Conservation (phyloP, 2,888 invertebrate species). For the Aradus depressus region DNA sequence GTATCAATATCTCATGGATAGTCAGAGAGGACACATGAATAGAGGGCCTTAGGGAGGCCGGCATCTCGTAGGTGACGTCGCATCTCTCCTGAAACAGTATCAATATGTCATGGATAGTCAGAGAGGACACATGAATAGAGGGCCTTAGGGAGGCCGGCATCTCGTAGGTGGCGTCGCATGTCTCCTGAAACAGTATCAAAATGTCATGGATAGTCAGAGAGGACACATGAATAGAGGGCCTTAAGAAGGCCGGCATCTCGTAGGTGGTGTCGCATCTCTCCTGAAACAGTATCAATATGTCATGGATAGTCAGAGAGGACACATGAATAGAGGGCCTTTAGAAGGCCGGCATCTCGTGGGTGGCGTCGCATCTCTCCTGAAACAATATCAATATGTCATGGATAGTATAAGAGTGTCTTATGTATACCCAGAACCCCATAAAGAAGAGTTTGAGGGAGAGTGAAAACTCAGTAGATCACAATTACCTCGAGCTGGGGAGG, state of each 20-base stretch:
- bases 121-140: constrained; percentile 21
- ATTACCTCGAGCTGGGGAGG: too few species aligned
- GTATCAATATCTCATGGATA: neutral
- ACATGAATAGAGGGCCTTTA: too few species aligned
- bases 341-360: too few species aligned
- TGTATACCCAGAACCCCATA: too few species aligned
- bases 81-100: constrained; percentile 25
- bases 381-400: too few species aligned
- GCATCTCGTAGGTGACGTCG: constrained; percentile 24
- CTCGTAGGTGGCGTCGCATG: constrained; percentile 25
- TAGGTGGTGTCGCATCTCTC: constrained; percentile 27
- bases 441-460: too few species aligned
- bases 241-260: constrained; percentile 26
- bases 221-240: constrained; percentile 24
- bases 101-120: neutral
- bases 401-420: too few species aligned
- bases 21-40: constrained; percentile 17
- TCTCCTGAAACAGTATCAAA: constrained; percentile 22
- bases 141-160: constrained; percentile 26
- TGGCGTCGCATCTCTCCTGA: too few species aligned
- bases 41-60: constrained; percentile 27
- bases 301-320: neutral
- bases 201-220: neutral
- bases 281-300: constrained; percentile 15
- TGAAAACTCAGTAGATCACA: too few species aligned